Evolutionary conservation across 1,140 invertebrate species (phyloP).

Genomic region (Cryptotermes secundus): DNA sequence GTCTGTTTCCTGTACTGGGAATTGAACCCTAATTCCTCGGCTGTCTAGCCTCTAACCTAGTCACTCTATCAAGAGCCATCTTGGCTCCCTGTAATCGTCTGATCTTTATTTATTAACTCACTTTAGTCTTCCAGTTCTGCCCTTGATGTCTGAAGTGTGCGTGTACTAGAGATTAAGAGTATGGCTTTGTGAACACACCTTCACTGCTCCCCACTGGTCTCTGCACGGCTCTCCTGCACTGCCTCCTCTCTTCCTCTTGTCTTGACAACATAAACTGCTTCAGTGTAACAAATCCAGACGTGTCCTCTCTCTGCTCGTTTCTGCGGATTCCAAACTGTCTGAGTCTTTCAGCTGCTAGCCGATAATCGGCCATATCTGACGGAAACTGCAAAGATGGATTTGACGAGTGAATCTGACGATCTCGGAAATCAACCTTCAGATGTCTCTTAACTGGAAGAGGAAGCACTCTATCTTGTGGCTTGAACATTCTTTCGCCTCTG

Average conservation of each 20-base stretch:
- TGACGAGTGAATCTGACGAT: conserved; percentile 56
- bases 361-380: conserved; percentile 44
- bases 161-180: no score
- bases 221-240: neutral
- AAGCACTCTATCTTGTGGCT: neutral
- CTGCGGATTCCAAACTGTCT: conserved; percentile 49
- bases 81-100: no score
- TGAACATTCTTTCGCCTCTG: no score
- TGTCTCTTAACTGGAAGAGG: neutral
- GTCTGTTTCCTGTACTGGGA: no score
- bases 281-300: conserved; percentile 58
- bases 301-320: conserved; percentile 42
- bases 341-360: conserved; percentile 39
- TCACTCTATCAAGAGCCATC: no score
- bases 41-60: no score
- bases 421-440: conserved; percentile 3
- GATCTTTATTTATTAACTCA: no score
- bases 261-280: conserved; percentile 74
- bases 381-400: conserved; percentile 47
- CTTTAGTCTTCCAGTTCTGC: no score
- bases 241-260: conserved; percentile 64
- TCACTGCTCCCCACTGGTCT: neutral
- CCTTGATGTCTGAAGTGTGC: no score
- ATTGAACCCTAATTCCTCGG: no score
- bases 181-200: conserved; percentile 9